Evolutionary conservation across 2,888 invertebrate genomes (phyloP), one percentile per base, ranked within the genome.

Genomic region (Eupsilia transversa): DNA sequence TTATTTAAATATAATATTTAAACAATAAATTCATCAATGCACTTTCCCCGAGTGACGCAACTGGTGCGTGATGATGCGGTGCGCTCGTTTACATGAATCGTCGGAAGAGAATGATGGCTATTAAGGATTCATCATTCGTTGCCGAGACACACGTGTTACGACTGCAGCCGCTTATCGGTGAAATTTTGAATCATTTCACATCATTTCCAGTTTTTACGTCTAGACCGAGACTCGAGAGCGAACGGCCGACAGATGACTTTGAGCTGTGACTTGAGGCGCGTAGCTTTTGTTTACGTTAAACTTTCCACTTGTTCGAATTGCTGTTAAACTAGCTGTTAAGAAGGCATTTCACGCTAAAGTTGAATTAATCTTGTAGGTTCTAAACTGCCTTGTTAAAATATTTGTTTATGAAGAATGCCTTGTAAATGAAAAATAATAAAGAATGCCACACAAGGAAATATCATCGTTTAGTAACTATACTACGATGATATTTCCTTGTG

Each of bases 41-140:
- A 91, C 96, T 96, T 96, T 96, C 95, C 91, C 93, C 89, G 61
- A 52, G 85, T 95, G 93, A 94, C 91, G 93, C 89, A 95, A 95
- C 86, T 77, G 81, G 83, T 89, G 92, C 91, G 92, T 91, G 94
- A 91, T 91, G 92, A 90, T 92, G 92, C 89, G 92, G 91, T 89
- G 91, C 88, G 89, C 90, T 92, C 92, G 93, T 93, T 94, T 92
- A 92, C 93, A 91, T 91, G 92, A 92, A 89, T 85, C 87, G 88
- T 90, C 90, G 89, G 89, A 92, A 92, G 92, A 92, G 88, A 88
- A 89, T 86, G 86, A 89, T 84, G 80, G 83, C 89, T 89, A 91
- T 94, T 93, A 93, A 92, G 93, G 93, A 94, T 92, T 91, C 91
- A 81, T 89, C 87, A 86, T 85, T 72, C 82, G 80, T 85, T 79